Evolutionary conservation across 2,113 vertebrate species (phyloP), one percentile per base, ranked within the genome.

Genomic region (Myiozetetes cayanensis): DNA sequence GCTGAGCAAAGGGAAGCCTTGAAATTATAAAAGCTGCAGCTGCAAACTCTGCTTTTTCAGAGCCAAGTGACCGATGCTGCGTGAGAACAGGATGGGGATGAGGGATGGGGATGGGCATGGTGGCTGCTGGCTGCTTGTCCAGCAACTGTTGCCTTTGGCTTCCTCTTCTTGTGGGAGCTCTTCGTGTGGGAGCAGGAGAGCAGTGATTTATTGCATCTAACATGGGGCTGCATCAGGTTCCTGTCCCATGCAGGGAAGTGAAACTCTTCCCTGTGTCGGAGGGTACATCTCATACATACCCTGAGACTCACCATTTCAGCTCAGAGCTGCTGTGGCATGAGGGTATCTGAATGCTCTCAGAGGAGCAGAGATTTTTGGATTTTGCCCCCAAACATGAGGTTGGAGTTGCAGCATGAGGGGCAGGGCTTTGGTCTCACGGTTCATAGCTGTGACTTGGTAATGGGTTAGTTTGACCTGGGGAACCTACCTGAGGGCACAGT

Each of bases 261-360:
- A 70, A 90, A 47, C 22, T 35, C 62, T 33, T 81, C 18, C 27
- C 43, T 9, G 0, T 28, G 22, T 39, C 43, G 4, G 2, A 7
- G 68, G 21, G 30, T 8, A 6, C 3, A 2, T 66, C 50, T 62
- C 14, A 1, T 15, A 1, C 9, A 0, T 52, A 3, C 35, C 39
- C 44, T 25, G 58, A 0, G 2, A 35, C 21, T 87, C 0, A 0
- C 55, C 67, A 68, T 59, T 75, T 56, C 59, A 22, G 47, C 58
- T 46, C 53, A 28, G 68, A 49, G 62, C 66, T 72, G 52, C 62
- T 46, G 89, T 39, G 12, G 2, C 5, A 0, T 2, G 28, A 31
- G 35, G 14, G 3, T 22, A 3, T 39, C 63, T 44, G 3, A 37
- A 31, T 65, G 24, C 15, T 56, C 20, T 66, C 25, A 7, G 50